Percentiles rank a stretch among this genome's conserved stretches.
These are phyloP conservation scores for Metacarcinus magister DNA, from an alignment of 2,888 invertebrate genomes.

Conservation along the genomic window DNA sequence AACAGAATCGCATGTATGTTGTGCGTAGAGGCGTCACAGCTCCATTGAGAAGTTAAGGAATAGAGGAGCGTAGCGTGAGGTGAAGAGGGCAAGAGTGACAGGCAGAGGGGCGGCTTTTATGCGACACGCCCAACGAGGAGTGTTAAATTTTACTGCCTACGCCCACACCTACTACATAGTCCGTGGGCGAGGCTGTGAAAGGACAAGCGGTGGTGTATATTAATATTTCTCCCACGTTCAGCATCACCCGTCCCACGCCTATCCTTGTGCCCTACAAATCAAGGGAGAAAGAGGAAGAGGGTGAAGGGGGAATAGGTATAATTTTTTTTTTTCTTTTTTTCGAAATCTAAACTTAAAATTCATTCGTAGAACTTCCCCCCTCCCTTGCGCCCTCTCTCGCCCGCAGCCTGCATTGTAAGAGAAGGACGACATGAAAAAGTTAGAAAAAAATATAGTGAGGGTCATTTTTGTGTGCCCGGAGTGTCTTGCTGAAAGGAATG, in stretches of 20 bases:
- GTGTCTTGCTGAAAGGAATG: slow-evolving; percentile 45
- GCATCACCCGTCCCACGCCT: neutral
- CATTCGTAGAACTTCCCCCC: neutral
- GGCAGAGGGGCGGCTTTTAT: neutral
- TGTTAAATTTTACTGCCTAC: neutral
- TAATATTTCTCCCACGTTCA: neutral
- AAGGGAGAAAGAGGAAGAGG: neutral
- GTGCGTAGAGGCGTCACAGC: neutral
- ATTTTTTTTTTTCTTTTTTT: neutral
- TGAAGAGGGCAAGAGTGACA: too few relatives aligned
- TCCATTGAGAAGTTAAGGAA: neutral
- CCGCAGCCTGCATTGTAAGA: neutral
- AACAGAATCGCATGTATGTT: neutral
- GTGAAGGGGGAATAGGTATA: neutral
- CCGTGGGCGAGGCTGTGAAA: neutral
- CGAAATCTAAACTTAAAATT: neutral
- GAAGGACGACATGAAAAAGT: slow-evolving; percentile 39
- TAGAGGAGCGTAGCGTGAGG: too few relatives aligned
- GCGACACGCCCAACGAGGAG: neutral
- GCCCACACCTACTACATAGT: neutral
- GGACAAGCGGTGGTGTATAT: neutral
- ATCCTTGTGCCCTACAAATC: neutral
- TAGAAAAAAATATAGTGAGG: slow-evolving; percentile 31
- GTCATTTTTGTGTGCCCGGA: slow-evolving; percentile 41
- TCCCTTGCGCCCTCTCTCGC: neutral